Evolutionary conservation across 2,113 vertebrate species (phyloP).

Genomic region (Saccopteryx leptura): DNA sequence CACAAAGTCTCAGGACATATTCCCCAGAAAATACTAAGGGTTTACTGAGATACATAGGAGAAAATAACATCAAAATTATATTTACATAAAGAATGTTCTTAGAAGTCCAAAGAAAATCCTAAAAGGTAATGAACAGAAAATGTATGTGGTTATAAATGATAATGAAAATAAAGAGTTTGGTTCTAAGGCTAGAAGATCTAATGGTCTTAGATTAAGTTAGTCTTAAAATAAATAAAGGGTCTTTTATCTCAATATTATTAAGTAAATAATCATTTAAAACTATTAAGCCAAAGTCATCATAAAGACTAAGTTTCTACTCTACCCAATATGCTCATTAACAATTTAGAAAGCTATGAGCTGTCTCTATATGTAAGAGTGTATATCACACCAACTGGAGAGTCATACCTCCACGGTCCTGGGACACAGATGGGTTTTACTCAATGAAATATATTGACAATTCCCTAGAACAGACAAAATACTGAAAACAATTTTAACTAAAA

Average conservation of each 20-base stretch:
- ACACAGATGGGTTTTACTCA: not conserved
- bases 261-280: conserved; percentile 37
- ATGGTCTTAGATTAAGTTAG: not conserved
- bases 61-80: conserved; percentile 12
- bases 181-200: not conserved
- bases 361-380: not conserved
- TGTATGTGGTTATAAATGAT: not conserved
- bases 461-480: conserved; percentile 44
- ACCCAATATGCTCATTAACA: not conserved
- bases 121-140: conserved; percentile 30
- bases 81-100: conserved; percentile 16
- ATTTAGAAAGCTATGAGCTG: not conserved
- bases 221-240: conserved; percentile 15
- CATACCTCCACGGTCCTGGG: not conserved
- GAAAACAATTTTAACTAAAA: not conserved
- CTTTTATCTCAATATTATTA: conserved; percentile 1
- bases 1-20: conserved; percentile 8
- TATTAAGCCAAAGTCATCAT: not conserved
- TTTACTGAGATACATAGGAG: not conserved
- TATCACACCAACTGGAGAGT: conserved; percentile 37
- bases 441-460: not conserved
- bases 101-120: conserved; percentile 45
- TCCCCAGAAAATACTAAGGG: not conserved
- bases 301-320: not conserved
- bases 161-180: conserved; percentile 39